phyloP scores from a whole-genome alignment of 1,140 invertebrate species.

The Brachionus calyciflorus region DNA sequence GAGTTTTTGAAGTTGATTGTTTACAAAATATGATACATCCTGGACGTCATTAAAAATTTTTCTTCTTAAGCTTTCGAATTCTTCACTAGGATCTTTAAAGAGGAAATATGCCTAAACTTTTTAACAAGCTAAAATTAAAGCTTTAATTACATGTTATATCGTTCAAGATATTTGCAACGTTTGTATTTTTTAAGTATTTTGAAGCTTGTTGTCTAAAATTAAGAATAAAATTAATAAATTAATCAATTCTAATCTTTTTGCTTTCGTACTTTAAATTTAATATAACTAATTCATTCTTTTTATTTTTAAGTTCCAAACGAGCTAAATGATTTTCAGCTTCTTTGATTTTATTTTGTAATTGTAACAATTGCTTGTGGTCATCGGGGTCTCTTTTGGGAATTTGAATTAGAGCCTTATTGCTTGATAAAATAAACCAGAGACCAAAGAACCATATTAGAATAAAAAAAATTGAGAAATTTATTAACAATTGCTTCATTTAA shows the following conservation, averaged over 20 bases:
- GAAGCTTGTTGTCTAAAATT: neutral
- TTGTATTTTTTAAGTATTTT: neutral
- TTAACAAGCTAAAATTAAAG: neutral
- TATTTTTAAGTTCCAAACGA: neutral
- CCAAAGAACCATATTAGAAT: conserved; percentile 15
- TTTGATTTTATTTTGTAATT: neutral
- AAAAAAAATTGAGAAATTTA: conserved; percentile 16
- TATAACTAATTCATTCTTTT: conserved; percentile 6
- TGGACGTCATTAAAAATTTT: conserved; percentile 38
- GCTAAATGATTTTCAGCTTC: neutral
- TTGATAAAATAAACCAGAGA: conserved; percentile 17
- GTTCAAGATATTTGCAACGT: neutral
- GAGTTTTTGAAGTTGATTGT: neutral
- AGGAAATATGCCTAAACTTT: no score
- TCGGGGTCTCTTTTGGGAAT: neutral
- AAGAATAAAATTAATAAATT: conserved; percentile 9
- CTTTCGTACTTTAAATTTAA: neutral
- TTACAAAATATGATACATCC: conserved; percentile 17
- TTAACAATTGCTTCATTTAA: conserved; percentile 32
- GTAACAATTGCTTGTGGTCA: neutral
- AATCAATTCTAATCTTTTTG: neutral
- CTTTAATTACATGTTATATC: neutral
- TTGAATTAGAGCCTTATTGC: neutral
- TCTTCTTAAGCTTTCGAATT: conserved; percentile 13
- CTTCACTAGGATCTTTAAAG: conserved; percentile 1